These are phyloP conservation scores for Pollachius pollachius DNA, from an alignment of 2,113 vertebrate genomes.

Conservation along the genomic window DNA sequence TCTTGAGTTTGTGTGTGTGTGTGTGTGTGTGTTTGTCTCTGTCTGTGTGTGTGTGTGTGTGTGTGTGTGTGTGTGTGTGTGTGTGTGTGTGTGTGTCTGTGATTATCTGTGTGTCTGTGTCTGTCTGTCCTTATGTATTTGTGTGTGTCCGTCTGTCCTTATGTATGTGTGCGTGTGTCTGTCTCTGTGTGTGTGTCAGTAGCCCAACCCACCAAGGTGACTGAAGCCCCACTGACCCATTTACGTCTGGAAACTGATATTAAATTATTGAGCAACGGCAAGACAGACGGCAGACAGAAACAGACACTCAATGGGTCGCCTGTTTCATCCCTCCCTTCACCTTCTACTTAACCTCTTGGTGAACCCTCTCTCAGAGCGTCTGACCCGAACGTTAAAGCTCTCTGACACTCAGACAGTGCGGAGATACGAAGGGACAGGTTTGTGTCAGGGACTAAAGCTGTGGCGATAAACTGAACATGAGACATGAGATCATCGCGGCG, in stretches of 20 bases:
- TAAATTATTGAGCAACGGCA: constrained; percentile 48
- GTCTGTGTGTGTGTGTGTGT: neutral
- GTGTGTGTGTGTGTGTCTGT: neutral
- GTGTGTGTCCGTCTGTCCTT: no score
- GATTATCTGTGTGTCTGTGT: neutral
- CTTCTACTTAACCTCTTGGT: neutral
- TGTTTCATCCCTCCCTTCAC: neutral
- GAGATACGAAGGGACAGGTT: no score
- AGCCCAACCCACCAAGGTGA: constrained; percentile 47
- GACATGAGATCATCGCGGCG: neutral
- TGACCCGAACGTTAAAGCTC: neutral
- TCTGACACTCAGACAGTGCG: neutral
- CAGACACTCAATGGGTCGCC: no score
- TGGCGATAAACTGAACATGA: neutral
- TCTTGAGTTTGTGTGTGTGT: constrained; percentile 10
- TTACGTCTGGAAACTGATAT: constrained; percentile 53
- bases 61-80: constrained; percentile 25
- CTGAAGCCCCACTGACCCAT: constrained; percentile 67
- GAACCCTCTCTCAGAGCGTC: neutral
- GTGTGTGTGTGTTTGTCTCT: neutral
- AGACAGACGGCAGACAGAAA: neutral
- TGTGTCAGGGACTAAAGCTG: neutral
- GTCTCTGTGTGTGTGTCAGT: constrained; percentile 30
- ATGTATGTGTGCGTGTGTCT: constrained; percentile 17
- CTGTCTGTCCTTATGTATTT: no score